Evolutionary conservation across 2,797 vertebrate genomes (phyloP), one percentile per base, ranked within the genome.

Genomic region (Pteropus rufus): DNA sequence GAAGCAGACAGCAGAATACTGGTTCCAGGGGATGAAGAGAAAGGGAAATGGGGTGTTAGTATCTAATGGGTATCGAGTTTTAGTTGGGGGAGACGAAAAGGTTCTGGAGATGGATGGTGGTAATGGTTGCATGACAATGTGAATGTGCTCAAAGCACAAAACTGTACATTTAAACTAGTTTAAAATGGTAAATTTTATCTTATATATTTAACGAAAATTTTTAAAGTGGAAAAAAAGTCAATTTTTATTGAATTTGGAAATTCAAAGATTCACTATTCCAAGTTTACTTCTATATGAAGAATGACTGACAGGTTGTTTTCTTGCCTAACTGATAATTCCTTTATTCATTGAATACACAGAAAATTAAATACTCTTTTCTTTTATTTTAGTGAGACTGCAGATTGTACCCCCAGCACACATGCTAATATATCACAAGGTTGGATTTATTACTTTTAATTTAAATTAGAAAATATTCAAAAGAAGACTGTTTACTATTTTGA

Each of bases 331-430:
- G 69, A 9, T 93, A 83, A 54, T 36, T 85, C 87, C 23, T 91
- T 91, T 34, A 73, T 82, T 90, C 65, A 15, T 49, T 83, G 75
- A 92, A 34, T 58, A 29, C 2, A 67, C 24, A 73, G 6, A 82
- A 93, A 93, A 54, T 72, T 3, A 93, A 67, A 89, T 39, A 0
- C 67, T 73, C 19, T 65, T 87, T 96, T 87, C 52, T 15, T 97
- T 95, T 70, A 4, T 97, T 97, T 96, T 79, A 97, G 95, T 44
- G 94, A 96, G 3, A 11, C 46, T 52, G 81, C 94, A 92, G 93
- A 86, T 26, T 39, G 29, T 41, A 46, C 23, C 15, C 1, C 72
- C 52, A 79, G 83, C 34, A 12, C 41, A 49, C 41, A 4, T 24
- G 14, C 29, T 81, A 80, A 91, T 86, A 46, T 29, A 54, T 24